A percentile compares a stretch with the other conserved stretches of the same genome.
Evolutionary conservation across 2,888 invertebrate genomes (phyloP).

Genomic region (Platycheirus albimanus): DNA sequence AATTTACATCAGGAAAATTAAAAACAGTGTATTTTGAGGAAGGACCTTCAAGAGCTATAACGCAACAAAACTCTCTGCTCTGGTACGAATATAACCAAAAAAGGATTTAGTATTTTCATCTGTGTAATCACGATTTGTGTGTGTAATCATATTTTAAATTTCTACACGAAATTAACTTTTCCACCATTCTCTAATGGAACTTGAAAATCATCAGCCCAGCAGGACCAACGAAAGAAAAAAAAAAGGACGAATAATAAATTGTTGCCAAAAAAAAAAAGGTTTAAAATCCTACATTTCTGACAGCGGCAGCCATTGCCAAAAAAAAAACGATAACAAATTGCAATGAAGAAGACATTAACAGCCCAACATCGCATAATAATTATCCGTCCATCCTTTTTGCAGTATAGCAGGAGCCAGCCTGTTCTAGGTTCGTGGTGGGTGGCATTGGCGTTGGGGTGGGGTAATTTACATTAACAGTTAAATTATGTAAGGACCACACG

Average conservation of each 20-base stretch:
- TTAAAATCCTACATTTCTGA: slow-evolving; percentile 28
- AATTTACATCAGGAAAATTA: slow-evolving; percentile 20
- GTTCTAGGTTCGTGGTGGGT: too few species aligned
- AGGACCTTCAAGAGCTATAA: neutral
- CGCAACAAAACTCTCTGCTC: too few species aligned
- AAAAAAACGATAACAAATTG: slow-evolving; percentile 56
- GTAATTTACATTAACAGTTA: too few species aligned
- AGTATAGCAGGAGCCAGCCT: too few species aligned
- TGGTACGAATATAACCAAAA: too few species aligned
- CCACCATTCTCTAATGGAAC: slow-evolving; percentile 24
- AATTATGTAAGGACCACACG: slow-evolving; percentile 25
- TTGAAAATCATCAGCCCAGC: neutral
- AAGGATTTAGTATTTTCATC: slow-evolving; percentile 19
- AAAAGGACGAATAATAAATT: slow-evolving; percentile 1
- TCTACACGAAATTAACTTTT: neutral
- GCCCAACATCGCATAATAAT: slow-evolving; percentile 34
- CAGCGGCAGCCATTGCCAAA: slow-evolving; percentile 12
- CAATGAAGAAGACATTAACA: slow-evolving; percentile 42
- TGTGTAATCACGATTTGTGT: slow-evolving; percentile 1
- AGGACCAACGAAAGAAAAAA: neutral
- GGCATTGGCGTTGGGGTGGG: too few species aligned
- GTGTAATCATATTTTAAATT: too few species aligned
- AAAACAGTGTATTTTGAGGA: neutral
- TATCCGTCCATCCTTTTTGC: slow-evolving; percentile 2
- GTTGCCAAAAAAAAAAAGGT: neutral